Base-by-base conservation (phyloP, 2,113 vertebrate genomes). In the Planiliza haematocheilus region DNA sequence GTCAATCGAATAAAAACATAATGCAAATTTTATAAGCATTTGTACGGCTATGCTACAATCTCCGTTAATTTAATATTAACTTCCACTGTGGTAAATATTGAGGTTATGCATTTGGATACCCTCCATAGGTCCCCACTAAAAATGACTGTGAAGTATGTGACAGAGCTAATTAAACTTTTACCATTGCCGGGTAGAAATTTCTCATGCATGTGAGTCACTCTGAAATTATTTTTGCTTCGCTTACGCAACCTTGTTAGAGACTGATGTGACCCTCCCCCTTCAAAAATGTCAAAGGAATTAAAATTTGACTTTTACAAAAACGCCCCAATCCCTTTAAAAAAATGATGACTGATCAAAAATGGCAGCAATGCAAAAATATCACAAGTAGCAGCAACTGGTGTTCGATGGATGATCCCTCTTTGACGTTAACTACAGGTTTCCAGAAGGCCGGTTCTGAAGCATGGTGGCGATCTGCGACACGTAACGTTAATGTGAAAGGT, bases 91-190 rank as follows among this genome's bases (percentile, higher is more conserved):
- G 41, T 59, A 42, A 65, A 80, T 59, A 68, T 65, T 57, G 49
- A 49, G 62, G 57, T 69, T 63, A 61, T 18, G n/a, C 9, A 60
- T 76, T 74, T 59, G 3, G 46, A 75, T 63, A 10, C 48, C 21
- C 59, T 84, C 75, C 55, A 62, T 10, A 59, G 46, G 21, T 51
- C 21, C 36, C 36, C 37, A 67, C 41, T 70, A 61, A 68, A 74
- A 82, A 72, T 51, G 45, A 42, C 56, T 38, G 64, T 20, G 65
- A 67, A 79, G 82, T 59, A 74, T 59, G 72, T 69, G 74, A 82
- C 78, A 69, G 50, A 34, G 64, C 79, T 80, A 80, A 86, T 84
- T 89, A 83, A 88, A 88, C 36, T 74, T 34, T 10, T 49, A n/a
- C 73, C 55, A 66, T 36, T 20, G 36, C 42, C 16, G 10, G 6